phyloP scores from a whole-genome alignment of 1,140 invertebrate genomes.

The Cyphomyrmex costatus region DNA sequence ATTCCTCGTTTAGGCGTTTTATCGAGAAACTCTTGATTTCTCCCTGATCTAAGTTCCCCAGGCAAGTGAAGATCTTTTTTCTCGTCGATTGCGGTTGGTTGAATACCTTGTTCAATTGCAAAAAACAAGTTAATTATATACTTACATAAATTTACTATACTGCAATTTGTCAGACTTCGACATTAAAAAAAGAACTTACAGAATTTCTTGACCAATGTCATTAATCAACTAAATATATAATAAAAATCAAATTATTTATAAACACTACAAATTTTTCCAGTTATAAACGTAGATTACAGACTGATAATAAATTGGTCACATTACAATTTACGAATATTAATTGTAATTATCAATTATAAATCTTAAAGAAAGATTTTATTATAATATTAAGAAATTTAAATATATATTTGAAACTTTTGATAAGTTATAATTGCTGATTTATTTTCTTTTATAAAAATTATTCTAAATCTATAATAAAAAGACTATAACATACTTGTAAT shows the following conservation, averaged over 20 bases:
- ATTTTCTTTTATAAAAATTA: background rate
- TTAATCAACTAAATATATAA: background rate
- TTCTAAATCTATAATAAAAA: background rate
- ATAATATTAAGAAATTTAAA: background rate
- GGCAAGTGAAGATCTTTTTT: slow-evolving; percentile 42
- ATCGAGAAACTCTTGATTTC: slow-evolving; percentile 56
- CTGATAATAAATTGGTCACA: background rate
- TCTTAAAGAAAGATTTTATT: background rate
- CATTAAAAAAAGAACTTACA: background rate
- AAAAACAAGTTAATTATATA: slow-evolving; percentile 38
- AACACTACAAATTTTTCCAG: background rate
- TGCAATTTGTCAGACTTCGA: slow-evolving; percentile 35
- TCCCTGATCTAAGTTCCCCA: slow-evolving; percentile 22
- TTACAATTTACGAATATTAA: background rate
- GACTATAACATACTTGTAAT: background rate
- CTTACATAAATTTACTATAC: slow-evolving; percentile 34
- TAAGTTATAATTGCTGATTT: background rate
- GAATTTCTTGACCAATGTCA: background rate
- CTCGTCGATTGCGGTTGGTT: slow-evolving; percentile 36
- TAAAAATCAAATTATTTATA: background rate
- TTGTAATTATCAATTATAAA: background rate
- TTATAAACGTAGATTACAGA: background rate
- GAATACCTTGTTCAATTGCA: slow-evolving; percentile 35
- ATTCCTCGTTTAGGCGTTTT: slow-evolving; percentile 36
- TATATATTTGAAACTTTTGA: background rate